Base-by-base conservation (phyloP, 2,113 vertebrate species). In the Conger conger region DNA sequence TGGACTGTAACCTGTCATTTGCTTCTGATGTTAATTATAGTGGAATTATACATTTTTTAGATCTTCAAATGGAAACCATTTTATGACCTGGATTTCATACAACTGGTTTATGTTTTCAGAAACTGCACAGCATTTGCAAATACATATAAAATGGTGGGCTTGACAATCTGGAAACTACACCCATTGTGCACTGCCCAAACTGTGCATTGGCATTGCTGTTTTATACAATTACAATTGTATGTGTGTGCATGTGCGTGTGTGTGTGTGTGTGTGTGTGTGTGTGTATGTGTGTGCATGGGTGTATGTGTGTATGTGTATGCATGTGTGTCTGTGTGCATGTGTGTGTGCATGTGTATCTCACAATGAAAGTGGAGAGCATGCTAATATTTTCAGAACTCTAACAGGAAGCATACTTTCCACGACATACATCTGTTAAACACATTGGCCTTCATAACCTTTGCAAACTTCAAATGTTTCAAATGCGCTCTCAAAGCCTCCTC, bases 381-480 rank as follows among this genome's bases (percentile, higher is more conserved):
- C 15, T 38, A 81, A 45, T 23, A 76, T 79, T 76, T 83, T 42
- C 83, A 90, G 57, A 86, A 86, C 57, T 79, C 79, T 79, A 68
- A 86, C 86, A 91, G 91, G 91, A 93, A 93, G 85, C 88, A 87
- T 83, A 78, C 89, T 85, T 82, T 87, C 89, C 83, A 54, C n/a
- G n/a, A n/a, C 88, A 79, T 84, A 92, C 94, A 94, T 95, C 93
- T 95, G 94, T 89, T 90, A 90, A 91, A 87, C 81, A 17, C 87
- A 92, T 94, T 93, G 87, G 80, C 89, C 91, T 92, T 91, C 45
- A 93, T 92, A 18, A 38, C 23, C 42, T 85, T 82, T 88, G 83
- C 45, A 86, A 83, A 80, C 36, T 82, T 54, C 83, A 76, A 83
- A 40, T 79, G 53, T 86, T 82, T 89, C 79, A 82, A 50, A 77